These are phyloP conservation scores for Hephaestus fuliginosus DNA, from an alignment of 2,797 vertebrate genomes.

Conservation along the genomic window DNA sequence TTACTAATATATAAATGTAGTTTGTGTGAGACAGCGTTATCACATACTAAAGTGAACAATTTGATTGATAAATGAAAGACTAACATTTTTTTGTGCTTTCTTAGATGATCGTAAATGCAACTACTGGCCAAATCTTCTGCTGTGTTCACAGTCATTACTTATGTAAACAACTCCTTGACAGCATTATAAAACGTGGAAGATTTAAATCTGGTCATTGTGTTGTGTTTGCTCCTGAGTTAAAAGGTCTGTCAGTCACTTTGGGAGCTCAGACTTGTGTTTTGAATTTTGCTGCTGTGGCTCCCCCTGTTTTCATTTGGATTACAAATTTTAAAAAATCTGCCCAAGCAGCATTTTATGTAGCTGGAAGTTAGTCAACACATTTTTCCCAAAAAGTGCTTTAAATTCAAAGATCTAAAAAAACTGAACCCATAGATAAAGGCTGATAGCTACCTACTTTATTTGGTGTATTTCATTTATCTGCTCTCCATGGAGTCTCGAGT, in stretches of 20 bases:
- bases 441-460: background rate
- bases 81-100: background rate
- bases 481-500: background rate
- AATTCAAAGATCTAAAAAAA: background rate
- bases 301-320: background rate
- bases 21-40: background rate
- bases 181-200: slow-evolving; percentile 13
- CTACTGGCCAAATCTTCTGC: background rate
- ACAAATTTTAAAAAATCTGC: slow-evolving; percentile 11
- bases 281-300: background rate
- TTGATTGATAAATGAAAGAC: slow-evolving; percentile 9
- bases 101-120: slow-evolving; percentile 6
- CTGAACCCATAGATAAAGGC: background rate
- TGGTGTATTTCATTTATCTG: background rate
- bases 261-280: background rate
- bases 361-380: background rate
- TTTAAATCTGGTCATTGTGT: slow-evolving; percentile 5
- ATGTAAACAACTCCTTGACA: slow-evolving; percentile 13
- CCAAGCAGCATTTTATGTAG: background rate
- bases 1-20: background rate
- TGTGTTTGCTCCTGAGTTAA: slow-evolving; percentile 6
- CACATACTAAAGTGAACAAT: background rate
- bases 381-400: background rate
- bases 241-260: slow-evolving; percentile 33
- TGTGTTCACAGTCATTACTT: slow-evolving; percentile 5